Evolutionary conservation across 2,888 invertebrate species (phyloP).

Genomic region (Lithodes maja): DNA sequence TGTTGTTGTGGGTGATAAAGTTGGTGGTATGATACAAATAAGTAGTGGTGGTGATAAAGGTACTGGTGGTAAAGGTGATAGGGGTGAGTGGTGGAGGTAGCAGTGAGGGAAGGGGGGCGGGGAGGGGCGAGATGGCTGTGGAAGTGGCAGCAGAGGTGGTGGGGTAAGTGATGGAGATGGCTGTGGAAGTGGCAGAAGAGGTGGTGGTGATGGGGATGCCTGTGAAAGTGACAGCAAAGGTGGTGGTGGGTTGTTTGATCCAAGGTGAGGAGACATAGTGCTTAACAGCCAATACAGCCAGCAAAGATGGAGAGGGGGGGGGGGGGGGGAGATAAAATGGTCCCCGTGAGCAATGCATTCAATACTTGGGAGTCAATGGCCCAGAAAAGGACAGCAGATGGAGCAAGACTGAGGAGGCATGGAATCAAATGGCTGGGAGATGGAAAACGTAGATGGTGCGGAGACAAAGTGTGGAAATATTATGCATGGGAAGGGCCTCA

Average conservation of each 20-base stretch:
- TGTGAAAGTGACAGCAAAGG: neutral
- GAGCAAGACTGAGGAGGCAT: neutral
- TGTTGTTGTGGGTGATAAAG: neutral
- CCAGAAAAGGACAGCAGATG: neutral
- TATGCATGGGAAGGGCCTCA: too few relatives aligned
- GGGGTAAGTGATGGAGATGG: neutral
- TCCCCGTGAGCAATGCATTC: neutral
- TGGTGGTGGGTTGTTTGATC: neutral
- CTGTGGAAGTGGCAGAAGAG: neutral
- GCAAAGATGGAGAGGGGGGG: neutral
- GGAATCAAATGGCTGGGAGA: neutral
- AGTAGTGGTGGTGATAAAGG: neutral
- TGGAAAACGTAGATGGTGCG: neutral
- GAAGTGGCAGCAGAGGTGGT: neutral
- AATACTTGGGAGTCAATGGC: slow-evolving; percentile 4
- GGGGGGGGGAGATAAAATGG: neutral
- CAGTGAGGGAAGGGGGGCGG: neutral
- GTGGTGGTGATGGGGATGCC: neutral
- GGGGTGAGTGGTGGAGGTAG: neutral
- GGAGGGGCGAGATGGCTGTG: neutral
- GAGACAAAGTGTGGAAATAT: too few relatives aligned
- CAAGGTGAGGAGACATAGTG: neutral
- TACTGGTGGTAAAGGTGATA: neutral
- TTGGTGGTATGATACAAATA: neutral
- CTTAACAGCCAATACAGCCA: too few relatives aligned